Evolutionary conservation across 2,888 invertebrate genomes (phyloP).

Genomic region (Xestia ashworthii): DNA sequence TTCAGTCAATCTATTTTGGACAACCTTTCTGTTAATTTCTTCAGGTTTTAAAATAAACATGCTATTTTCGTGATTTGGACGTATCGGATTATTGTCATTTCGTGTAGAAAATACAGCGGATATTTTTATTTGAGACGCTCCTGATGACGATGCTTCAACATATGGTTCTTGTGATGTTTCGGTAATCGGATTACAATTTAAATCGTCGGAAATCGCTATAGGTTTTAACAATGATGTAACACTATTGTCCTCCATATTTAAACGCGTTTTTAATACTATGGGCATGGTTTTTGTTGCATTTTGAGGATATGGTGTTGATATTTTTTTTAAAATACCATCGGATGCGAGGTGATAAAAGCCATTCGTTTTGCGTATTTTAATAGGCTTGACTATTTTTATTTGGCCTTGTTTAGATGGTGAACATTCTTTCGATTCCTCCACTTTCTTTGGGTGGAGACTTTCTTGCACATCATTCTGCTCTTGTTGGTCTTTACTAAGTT

Average conservation of each 20-base stretch:
- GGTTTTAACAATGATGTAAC: slow-evolving; percentile 14
- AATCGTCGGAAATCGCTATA: background rate
- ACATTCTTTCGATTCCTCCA: slow-evolving; percentile 39
- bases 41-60: slow-evolving; percentile 87
- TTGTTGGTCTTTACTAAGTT: slow-evolving; percentile 21
- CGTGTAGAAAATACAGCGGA: slow-evolving; percentile 67
- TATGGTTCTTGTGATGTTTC: slow-evolving; percentile 56
- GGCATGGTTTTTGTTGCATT: slow-evolving; percentile 29
- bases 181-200: background rate
- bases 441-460: slow-evolving; percentile 39
- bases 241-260: slow-evolving; percentile 10
- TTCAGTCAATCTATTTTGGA: slow-evolving; percentile 45
- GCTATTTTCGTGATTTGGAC: slow-evolving; percentile 68
- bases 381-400: slow-evolving; percentile 79
- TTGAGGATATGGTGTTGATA: slow-evolving; percentile 42
- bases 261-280: slow-evolving; percentile 20
- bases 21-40: slow-evolving; percentile 83
- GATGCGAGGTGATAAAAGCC: slow-evolving; percentile 79
- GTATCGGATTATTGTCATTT: slow-evolving; percentile 36
- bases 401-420: slow-evolving; percentile 49
- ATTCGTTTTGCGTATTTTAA: slow-evolving; percentile 82
- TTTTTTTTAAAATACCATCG: slow-evolving; percentile 69
- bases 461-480: slow-evolving; percentile 28
- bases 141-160: slow-evolving; percentile 63
- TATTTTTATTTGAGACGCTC: slow-evolving; percentile 77